phyloP scores from a whole-genome alignment of 2,113 vertebrate species.

The Nothoprocta perdicaria region DNA sequence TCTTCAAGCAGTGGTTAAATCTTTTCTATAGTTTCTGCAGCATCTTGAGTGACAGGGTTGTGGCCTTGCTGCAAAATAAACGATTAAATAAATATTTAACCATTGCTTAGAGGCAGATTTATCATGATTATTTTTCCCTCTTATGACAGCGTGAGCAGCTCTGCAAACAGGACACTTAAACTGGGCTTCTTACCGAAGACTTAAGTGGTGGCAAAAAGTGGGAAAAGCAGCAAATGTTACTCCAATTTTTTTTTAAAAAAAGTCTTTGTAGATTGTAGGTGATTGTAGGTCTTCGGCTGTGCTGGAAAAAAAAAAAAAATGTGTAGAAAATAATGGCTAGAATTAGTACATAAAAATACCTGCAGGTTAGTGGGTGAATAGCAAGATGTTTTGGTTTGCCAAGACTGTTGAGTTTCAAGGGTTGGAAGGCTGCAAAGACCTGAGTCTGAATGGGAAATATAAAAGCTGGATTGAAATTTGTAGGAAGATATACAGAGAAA shows the following conservation, averaged over 20 bases:
- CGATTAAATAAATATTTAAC: neutral
- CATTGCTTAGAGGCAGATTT: neutral
- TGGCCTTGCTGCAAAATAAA: neutral
- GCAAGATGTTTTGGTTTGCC: too few species aligned
- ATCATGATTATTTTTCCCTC: neutral
- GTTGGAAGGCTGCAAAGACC: too few species aligned
- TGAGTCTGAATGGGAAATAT: too few species aligned
- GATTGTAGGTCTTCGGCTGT: neutral
- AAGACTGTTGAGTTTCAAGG: too few species aligned
- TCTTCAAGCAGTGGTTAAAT: neutral
- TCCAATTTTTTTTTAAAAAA: neutral
- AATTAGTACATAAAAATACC: neutral
- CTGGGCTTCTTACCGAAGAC: neutral
- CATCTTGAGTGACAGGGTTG: neutral
- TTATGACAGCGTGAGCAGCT: neutral
- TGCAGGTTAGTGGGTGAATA: rapidly evolving
- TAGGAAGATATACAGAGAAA: too few species aligned
- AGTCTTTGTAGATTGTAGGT: neutral
- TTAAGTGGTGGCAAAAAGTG: neutral
- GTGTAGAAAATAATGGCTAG: neutral
- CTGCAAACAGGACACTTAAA: neutral
- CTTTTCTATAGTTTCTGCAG: neutral
- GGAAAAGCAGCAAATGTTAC: neutral
- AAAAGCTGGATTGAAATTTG: too few species aligned
- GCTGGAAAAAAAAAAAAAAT: neutral